Evolutionary conservation across 2,888 invertebrate genomes (phyloP).

Genomic region (Operophtera brumata): DNA sequence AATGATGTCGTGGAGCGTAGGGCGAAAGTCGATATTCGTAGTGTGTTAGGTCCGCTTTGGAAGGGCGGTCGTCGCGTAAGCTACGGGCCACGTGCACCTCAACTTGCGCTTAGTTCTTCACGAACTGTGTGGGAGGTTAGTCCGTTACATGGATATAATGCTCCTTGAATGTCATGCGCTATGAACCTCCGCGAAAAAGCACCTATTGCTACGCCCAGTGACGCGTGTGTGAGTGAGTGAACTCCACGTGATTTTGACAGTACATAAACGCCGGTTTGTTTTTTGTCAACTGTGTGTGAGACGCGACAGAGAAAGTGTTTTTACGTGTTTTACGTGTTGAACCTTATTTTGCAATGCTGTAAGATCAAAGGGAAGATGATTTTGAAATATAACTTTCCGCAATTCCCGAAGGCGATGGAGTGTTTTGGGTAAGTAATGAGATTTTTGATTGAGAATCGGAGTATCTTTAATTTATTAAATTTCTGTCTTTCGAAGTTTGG

Average conservation of each 20-base stretch:
- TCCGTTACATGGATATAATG: conserved; percentile 75
- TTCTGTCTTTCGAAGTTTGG: conserved; percentile 30
- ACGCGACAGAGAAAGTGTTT: conserved; percentile 55
- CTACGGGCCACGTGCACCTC: conserved; percentile 76
- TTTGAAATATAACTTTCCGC: conserved; percentile 47
- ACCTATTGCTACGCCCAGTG: conserved; percentile 55
- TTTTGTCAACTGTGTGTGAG: conserved; percentile 42
- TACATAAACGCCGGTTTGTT: conserved; percentile 57
- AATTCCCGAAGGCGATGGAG: conserved; percentile 59
- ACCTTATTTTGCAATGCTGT: conserved; percentile 51
- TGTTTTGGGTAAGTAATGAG: conserved; percentile 64
- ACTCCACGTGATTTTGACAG: conserved; percentile 77
- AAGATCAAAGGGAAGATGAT: conserved; percentile 50
- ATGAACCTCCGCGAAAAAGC: conserved; percentile 65
- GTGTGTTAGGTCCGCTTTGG: conserved; percentile 62
- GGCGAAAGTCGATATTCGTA: conserved; percentile 73
- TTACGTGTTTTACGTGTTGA: conserved; percentile 50
- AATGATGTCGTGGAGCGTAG: conserved; percentile 60
- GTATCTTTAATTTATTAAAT: conserved; percentile 46
- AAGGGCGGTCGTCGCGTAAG: conserved; percentile 78
- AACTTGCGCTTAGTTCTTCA: conserved; percentile 79
- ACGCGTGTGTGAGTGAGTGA: conserved; percentile 56
- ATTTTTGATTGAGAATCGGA: conserved; percentile 49
- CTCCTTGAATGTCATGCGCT: conserved; percentile 71
- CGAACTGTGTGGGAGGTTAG: conserved; percentile 79